These are phyloP conservation scores for Corella eumyota DNA, from an alignment of 23 tunicate species.

Conservation along the genomic window DNA sequence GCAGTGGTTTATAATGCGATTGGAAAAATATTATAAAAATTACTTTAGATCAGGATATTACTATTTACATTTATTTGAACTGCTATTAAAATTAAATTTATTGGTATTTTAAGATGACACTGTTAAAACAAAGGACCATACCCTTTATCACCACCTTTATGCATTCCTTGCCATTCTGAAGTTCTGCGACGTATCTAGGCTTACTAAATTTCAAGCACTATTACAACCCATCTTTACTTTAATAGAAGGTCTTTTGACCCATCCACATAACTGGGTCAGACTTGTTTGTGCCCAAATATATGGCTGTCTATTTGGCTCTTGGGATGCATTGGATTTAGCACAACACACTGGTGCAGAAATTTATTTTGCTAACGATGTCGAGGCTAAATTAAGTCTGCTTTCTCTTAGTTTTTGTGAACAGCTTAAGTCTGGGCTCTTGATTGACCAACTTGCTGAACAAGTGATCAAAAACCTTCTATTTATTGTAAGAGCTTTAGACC, in stretches of 20 bases:
- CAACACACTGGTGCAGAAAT: neutral
- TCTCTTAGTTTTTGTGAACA: conserved; percentile 26
- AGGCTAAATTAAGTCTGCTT: conserved; percentile 19
- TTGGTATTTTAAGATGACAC: too few relatives aligned
- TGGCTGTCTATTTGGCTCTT: conserved; percentile 37
- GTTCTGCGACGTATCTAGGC: conserved; percentile 19
- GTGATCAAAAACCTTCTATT: conserved; percentile 54
- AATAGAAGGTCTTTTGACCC: conserved; percentile 26
- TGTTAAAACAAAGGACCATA: conserved; percentile 38
- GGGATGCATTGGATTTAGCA: conserved; percentile 33
- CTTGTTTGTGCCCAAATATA: conserved; percentile 42
- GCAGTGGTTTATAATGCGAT: too few relatives aligned
- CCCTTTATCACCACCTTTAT: conserved; percentile 37
- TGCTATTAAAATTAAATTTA: too few relatives aligned
- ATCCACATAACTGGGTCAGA: conserved; percentile 79
- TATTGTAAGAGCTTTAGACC: conserved; percentile 22
- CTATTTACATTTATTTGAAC: too few relatives aligned
- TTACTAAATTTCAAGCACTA: conserved; percentile 2
- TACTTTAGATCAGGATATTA: too few relatives aligned
- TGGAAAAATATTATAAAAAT: too few relatives aligned
- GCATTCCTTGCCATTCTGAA: conserved; percentile 34
- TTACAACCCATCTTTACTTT: conserved; percentile 11
- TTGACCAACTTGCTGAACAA: conserved; percentile 48
- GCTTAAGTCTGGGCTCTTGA: conserved; percentile 11
- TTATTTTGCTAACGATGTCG: conserved; percentile 29